phyloP scores from a whole-genome alignment of 2,797 vertebrate species.

The Allobates femoralis region DNA sequence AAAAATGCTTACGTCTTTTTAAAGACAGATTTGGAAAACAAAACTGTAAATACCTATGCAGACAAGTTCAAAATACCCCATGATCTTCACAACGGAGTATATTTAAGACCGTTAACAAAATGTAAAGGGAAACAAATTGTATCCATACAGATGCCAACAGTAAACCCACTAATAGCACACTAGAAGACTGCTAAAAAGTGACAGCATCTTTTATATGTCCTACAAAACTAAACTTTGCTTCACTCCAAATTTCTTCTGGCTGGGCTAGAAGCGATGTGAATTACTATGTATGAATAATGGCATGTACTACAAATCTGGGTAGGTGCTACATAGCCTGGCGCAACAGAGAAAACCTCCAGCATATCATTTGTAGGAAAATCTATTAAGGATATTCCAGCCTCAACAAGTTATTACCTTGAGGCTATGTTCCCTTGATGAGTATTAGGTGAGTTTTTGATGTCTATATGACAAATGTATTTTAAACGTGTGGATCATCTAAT shows the following conservation, averaged over 20 bases:
- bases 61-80: background rate
- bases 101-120: background rate
- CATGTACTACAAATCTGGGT: background rate
- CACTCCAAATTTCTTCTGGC: background rate
- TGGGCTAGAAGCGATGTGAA: background rate
- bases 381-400: too few relatives aligned
- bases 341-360: too few relatives aligned
- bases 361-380: too few relatives aligned
- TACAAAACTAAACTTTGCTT: background rate
- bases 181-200: slow-evolving; percentile 14
- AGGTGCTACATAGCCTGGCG: too few relatives aligned
- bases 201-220: background rate
- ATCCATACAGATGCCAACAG: background rate
- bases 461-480: too few relatives aligned
- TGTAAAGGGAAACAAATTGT: background rate
- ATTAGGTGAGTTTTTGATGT: too few relatives aligned
- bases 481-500: too few relatives aligned
- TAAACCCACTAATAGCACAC: background rate
- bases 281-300: background rate
- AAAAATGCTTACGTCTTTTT: background rate
- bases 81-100: background rate
- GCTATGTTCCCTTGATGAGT: too few relatives aligned
- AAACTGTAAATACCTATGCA: background rate
- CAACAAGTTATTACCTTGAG: too few relatives aligned
- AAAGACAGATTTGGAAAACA: slow-evolving; percentile 12